phyloP scores from a whole-genome alignment of 2,113 vertebrate species.

The Lepus europaeus region DNA sequence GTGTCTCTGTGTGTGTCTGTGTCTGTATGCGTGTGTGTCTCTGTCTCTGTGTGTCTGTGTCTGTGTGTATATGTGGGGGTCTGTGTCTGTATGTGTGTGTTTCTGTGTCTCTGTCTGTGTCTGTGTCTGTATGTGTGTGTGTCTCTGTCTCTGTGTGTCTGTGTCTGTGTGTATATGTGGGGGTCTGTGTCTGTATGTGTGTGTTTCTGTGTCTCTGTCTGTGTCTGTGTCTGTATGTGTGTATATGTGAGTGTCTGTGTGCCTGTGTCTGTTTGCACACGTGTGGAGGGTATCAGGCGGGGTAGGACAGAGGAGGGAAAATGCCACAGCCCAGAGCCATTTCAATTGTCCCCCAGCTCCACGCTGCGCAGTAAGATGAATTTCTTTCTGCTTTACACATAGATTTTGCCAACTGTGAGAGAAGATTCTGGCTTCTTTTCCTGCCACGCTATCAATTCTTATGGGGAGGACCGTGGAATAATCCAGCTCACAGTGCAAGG shows the following conservation, averaged over 20 bases:
- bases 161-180: too few relatives aligned
- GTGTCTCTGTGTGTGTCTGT: too few relatives aligned
- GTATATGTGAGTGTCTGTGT: too few relatives aligned
- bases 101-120: not conserved
- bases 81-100: too few relatives aligned
- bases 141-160: not conserved
- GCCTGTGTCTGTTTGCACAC: too few relatives aligned
- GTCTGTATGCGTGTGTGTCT: too few relatives aligned
- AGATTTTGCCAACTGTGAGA: constrained; percentile 98
- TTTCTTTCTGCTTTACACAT: constrained; percentile 80
- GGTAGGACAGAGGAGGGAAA: not conserved
- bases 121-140: too few relatives aligned
- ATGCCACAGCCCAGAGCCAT: not conserved
- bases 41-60: too few relatives aligned
- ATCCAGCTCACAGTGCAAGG: constrained; percentile 99
- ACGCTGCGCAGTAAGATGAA: constrained; percentile 49
- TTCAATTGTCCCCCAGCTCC: constrained; percentile 25
- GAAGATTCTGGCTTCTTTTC: constrained; percentile 99
- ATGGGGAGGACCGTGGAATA: constrained; percentile 98
- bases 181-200: too few relatives aligned
- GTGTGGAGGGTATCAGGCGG: too few relatives aligned
- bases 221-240: not conserved
- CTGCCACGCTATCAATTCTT: constrained; percentile 99
- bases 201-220: too few relatives aligned
- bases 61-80: too few relatives aligned